phyloP scores from a whole-genome alignment of 2,113 vertebrate species.

The Ammodytes marinus region DNA sequence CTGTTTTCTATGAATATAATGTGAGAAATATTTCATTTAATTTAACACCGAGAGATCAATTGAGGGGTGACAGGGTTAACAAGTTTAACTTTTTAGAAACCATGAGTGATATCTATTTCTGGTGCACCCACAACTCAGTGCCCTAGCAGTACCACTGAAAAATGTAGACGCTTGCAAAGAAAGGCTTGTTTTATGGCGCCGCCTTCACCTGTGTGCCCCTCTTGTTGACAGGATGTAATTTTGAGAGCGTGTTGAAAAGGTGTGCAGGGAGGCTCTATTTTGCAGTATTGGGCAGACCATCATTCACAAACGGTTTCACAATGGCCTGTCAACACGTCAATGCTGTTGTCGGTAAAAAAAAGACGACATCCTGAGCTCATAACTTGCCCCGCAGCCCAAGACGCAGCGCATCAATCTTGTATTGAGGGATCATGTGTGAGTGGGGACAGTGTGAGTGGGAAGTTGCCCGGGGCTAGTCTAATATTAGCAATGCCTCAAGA shows the following conservation, averaged over 20 bases:
- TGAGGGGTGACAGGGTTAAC: not conserved
- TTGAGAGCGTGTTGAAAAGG: conserved; percentile 49
- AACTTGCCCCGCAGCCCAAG: conserved; percentile 55
- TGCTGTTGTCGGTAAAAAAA: conserved; percentile 40
- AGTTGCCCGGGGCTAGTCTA: conserved; percentile 52
- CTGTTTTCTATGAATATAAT: not conserved
- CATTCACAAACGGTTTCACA: conserved; percentile 60
- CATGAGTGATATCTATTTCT: not conserved
- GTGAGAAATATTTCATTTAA: not conserved
- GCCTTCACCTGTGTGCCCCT: conserved; percentile 37
- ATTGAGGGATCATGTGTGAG: conserved; percentile 43
- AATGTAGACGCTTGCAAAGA: conserved; percentile 30
- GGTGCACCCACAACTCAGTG: not conserved
- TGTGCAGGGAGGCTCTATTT: conserved; percentile 15
- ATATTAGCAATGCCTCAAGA: conserved; percentile 54
- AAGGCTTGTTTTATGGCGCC: conserved; percentile 11
- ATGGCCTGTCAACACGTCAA: conserved; percentile 61
- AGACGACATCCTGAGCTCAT: conserved; percentile 47
- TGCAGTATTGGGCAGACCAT: conserved; percentile 42
- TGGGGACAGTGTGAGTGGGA: conserved; percentile 41
- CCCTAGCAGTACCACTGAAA: conserved; percentile 24
- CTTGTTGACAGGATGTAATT: conserved; percentile 53
- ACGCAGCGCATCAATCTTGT: conserved; percentile 68
- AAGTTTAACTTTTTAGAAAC: not conserved
- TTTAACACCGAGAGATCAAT: too few species aligned